Evolutionary conservation across 1,140 invertebrate species (phyloP).

Genomic region (Acromyrmex heyeri): DNA sequence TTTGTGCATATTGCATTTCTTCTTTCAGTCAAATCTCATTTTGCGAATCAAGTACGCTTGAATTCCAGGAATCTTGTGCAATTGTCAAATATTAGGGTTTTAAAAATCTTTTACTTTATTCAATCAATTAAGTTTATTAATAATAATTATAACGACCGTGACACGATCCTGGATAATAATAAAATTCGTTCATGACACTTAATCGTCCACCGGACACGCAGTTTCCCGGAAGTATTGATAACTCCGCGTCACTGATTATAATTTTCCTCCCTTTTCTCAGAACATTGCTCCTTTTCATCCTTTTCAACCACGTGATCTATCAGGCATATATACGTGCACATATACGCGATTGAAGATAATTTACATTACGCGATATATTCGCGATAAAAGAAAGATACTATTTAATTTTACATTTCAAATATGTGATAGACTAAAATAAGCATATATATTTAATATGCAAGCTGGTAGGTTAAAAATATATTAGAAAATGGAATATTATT

Average conservation of each 20-base stretch:
- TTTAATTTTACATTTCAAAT: conserved; percentile 4
- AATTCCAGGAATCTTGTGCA: background rate
- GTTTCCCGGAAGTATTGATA: conserved; percentile 73
- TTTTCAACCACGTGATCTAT: background rate
- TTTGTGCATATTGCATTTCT: background rate
- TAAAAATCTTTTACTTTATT: background rate
- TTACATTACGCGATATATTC: background rate
- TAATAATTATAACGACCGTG: conserved; percentile 7
- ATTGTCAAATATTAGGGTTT: background rate
- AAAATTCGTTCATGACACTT: background rate
- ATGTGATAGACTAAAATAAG: background rate
- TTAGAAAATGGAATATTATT: too few relatives aligned
- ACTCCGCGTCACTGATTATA: conserved; percentile 51
- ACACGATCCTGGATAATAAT: background rate
- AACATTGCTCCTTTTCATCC: background rate
- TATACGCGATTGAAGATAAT: background rate
- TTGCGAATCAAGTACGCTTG: background rate
- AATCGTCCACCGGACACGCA: conserved; percentile 60
- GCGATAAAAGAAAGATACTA: too few relatives aligned
- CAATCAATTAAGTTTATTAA: background rate
- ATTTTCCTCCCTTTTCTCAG: conserved; percentile 4
- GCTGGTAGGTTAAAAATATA: too few relatives aligned
- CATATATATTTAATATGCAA: too few relatives aligned
- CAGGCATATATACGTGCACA: background rate
- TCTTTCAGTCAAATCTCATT: background rate